Evolutionary conservation across 2,888 invertebrate genomes (phyloP).

Genomic region (Cheilosia grossa): DNA sequence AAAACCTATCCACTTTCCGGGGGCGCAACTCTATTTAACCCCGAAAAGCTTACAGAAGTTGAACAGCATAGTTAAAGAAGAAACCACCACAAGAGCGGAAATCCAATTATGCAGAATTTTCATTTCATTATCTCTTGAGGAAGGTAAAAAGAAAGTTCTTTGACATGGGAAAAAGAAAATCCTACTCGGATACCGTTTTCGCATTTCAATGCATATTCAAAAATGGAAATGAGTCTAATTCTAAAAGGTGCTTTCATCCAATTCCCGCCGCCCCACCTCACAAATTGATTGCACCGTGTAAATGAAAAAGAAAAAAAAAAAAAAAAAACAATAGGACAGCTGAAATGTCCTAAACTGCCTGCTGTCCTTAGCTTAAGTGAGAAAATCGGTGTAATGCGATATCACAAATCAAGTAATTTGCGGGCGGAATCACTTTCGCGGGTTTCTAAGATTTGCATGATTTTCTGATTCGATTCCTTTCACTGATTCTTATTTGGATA

Average conservation of each 20-base stretch:
- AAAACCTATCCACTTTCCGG: too few relatives aligned
- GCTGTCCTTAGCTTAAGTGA: neutral
- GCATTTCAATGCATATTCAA: constrained; percentile 16
- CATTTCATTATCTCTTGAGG: constrained; percentile 10
- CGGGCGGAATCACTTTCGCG: constrained; percentile 7
- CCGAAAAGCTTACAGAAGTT: constrained; percentile 4
- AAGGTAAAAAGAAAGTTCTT: neutral
- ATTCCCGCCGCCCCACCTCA: neutral
- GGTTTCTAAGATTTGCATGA: constrained; percentile 1
- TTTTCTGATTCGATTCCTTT: constrained; percentile 15
- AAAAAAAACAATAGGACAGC: neutral
- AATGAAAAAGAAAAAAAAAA: neutral
- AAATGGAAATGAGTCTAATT: constrained; percentile 28
- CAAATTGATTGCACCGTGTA: constrained; percentile 14
- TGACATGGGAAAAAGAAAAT: neutral
- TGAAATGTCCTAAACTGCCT: neutral
- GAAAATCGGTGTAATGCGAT: neutral
- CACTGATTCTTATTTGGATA: constrained; percentile 2
- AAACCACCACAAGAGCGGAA: neutral
- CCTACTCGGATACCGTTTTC: neutral
- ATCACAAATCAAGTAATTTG: constrained; percentile 20
- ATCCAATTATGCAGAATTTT: neutral
- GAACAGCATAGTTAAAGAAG: constrained; percentile 11
- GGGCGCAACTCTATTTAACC: too few relatives aligned
- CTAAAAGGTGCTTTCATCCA: constrained; percentile 5